A percentile compares a stretch with the other conserved stretches of the same genome.
phyloP scores from a whole-genome alignment of 1,140 invertebrate genomes.

The Venustaconcha ellipsiformis region DNA sequence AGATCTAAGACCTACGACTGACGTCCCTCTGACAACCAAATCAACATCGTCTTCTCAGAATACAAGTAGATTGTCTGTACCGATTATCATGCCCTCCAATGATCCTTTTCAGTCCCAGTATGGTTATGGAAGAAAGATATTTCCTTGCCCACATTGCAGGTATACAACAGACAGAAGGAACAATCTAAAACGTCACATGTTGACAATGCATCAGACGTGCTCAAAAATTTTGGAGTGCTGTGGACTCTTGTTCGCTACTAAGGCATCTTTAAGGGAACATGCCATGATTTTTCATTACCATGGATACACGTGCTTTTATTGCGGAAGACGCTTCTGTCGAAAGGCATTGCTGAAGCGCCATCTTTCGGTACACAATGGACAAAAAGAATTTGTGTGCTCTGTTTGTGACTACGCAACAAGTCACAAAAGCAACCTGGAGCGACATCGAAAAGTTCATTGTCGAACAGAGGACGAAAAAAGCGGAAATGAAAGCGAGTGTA shows the following conservation, averaged over 20 bases:
- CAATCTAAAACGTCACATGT: constrained; percentile 70
- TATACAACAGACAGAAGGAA: constrained; percentile 70
- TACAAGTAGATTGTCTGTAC: constrained; percentile 16
- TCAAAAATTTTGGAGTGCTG: constrained; percentile 68
- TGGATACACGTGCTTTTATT: constrained; percentile 69
- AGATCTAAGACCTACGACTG: background rate
- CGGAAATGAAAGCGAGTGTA: background rate
- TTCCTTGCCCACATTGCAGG: constrained; percentile 65
- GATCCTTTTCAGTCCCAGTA: constrained; percentile 30
- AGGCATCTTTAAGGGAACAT: constrained; percentile 68
- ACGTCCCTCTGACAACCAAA: background rate
- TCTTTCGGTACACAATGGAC: constrained; percentile 69
- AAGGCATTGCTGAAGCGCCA: constrained; percentile 72
- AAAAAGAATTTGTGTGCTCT: constrained; percentile 69
- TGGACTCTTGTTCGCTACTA: constrained; percentile 66
- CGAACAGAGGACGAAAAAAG: constrained; percentile 43
- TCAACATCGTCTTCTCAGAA: background rate
- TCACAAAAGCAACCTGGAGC: constrained; percentile 71
- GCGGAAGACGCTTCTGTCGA: constrained; percentile 68
- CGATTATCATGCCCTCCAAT: constrained; percentile 28
- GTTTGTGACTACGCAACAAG: constrained; percentile 71
- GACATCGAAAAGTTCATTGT: constrained; percentile 66
- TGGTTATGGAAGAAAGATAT: constrained; percentile 57
- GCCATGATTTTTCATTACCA: constrained; percentile 66
- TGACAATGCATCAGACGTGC: constrained; percentile 69